Evolutionary conservation across 1,140 invertebrate species (phyloP), one percentile per base, ranked within the genome.

Genomic region (Pseudomyrmex gracilis): DNA sequence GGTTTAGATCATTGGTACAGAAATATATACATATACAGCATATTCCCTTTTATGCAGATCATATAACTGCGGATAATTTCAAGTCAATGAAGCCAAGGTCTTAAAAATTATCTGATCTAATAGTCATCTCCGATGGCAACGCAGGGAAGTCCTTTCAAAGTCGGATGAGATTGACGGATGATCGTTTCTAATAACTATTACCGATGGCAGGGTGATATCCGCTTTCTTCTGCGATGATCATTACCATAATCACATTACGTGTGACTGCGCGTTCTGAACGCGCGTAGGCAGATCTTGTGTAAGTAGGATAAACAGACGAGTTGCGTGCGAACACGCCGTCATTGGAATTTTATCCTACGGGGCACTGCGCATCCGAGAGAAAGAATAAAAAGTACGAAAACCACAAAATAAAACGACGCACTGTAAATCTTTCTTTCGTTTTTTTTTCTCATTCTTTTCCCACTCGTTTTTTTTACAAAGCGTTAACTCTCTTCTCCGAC

Each of bases 211-310:
- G 13, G 24, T 20, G 67, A 82, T 57, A 53, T 12, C 51, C 73
- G 20, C 43, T 57, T 51, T 64, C 60, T 34, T 34, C 34, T 22
- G 60, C 43, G 34, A 13, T 17, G 51, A 61, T 58, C 61, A 90
- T 90, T 91, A 88, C 87, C 89, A 91, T 90, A 90, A 91, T 90
- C 85, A 84, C 71, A 87, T 90, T 83, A 85, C 66, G 85, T 63
- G 68, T 53, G 34, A 34, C 34, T 34, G 82, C 76, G 82, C 70
- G 80, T 74, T 88, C 86, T 86, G 66, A 67, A 70, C 78, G 82
- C 84, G 88, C 82, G 85, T 88, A 85, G 73, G 85, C 78, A 73
- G 86, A 78, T 80, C 34, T 34, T 34, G 34, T 63, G 73, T 78
- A 86, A 87, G 85, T 87, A 76, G 78, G 80, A 85, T 89, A 88